These are phyloP conservation scores for Nyctibius bracteatus DNA, from an alignment of 2,113 vertebrate species.

Conservation along the genomic window DNA sequence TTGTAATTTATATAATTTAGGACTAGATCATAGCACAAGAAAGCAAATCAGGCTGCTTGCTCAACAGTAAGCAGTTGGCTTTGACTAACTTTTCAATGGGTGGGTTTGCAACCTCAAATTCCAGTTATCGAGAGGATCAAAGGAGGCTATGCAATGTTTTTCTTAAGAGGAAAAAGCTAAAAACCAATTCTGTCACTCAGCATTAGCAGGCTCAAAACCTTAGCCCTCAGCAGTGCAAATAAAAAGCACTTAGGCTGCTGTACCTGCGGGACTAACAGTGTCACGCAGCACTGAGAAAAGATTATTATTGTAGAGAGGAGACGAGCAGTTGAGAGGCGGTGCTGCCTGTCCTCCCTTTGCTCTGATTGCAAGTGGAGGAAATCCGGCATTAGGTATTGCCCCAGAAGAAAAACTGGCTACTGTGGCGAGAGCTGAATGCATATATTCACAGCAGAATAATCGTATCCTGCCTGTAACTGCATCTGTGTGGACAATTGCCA, in stretches of 20 bases:
- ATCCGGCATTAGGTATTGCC: not conserved
- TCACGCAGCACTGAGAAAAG: not conserved
- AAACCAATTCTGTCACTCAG: slow-evolving; percentile 40
- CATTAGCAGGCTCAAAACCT: not conserved
- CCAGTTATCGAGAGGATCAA: slow-evolving; percentile 17
- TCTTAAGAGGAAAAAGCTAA: slow-evolving; percentile 19
- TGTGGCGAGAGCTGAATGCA: not conserved
- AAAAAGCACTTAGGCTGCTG: not conserved
- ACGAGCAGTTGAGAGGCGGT: not conserved
- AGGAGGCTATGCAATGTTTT: slow-evolving; percentile 38
- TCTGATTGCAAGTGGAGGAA: not conserved
- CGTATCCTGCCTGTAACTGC: not conserved
- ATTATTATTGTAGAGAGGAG: not conserved
- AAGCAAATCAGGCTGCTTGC: not conserved
- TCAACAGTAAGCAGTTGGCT: not conserved
- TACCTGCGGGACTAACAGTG: not conserved
- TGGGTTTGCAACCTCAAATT: slow-evolving; percentile 20
- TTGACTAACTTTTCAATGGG: not conserved
- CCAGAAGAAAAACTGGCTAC: not conserved
- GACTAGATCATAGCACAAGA: not conserved
- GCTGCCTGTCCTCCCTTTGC: not conserved
- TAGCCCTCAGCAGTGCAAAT: slow-evolving; percentile 24
- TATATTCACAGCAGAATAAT: not conserved
- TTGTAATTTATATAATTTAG: not conserved
- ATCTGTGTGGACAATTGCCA: not conserved